phyloP scores from a whole-genome alignment of 30 jellyfish, hydroid and myxozoan species.

The Mastigias papua region DNA sequence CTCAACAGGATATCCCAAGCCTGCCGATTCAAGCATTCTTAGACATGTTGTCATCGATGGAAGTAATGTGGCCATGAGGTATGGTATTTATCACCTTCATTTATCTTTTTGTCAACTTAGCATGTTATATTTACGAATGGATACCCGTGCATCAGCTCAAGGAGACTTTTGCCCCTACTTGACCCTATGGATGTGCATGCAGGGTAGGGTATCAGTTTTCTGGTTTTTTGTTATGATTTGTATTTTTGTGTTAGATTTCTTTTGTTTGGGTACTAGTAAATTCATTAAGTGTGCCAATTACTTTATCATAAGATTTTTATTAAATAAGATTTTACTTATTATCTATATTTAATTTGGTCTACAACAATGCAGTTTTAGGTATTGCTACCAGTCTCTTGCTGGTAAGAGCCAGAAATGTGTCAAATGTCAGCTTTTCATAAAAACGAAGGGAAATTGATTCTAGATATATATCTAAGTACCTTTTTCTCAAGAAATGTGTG shows the following conservation, averaged over 20 bases:
- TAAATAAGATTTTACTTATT: no score
- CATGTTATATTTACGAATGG: neutral
- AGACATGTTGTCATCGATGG: slow-evolving; percentile 98
- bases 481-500: neutral
- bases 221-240: no score
- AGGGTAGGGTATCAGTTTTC: no score
- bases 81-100: neutral
- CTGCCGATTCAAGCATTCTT: slow-evolving; percentile 71
- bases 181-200: no score
- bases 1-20: slow-evolving; percentile 54
- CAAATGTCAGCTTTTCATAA: neutral
- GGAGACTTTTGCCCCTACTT: no score
- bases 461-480: neutral
- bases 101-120: neutral
- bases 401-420: neutral
- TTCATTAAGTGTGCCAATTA: no score
- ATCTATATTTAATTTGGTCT: no score
- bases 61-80: slow-evolving; percentile 99
- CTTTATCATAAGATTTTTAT: no score
- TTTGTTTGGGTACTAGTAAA: no score
- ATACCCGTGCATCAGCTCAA: no score
- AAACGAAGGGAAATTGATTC: neutral
- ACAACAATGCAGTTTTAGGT: no score
- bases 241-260: no score
- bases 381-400: neutral